Evolutionary conservation across 2,113 vertebrate genomes (phyloP), one percentile per base, ranked within the genome.

Genomic region (Numida meleagris): DNA sequence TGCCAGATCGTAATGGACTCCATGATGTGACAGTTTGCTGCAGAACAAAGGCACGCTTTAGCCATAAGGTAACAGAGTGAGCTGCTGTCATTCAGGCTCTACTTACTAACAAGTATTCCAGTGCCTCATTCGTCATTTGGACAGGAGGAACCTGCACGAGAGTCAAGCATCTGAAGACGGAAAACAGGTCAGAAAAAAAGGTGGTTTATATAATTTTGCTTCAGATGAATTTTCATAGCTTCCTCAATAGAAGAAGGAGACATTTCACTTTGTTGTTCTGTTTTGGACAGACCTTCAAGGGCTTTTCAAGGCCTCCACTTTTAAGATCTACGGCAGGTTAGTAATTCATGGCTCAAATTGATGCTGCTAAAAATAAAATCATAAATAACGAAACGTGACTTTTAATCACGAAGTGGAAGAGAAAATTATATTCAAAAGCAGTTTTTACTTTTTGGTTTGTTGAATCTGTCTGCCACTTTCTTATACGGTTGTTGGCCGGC

Each of bases 11-110:
- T 65, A 68, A 80, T 15, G 48, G 43, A 65, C 19, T 33, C 23
- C 14, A 19, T 75, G 53, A 66, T 16, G 45, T 5, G 40, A 9
- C 36, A 34, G 40, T n/a, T 74, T 81, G 63, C 55, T 67, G 50
- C 51, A 36, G 46, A 71, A n/a, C 73, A 87, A 34, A 82, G 42
- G 18, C 36, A 33, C 12, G 46, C 10, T 62, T 72, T 24, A 33
- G 38, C 53, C n/a, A 9, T 12, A 65, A 29, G 7, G 29, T 38
- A 61, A 45, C 14, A 1, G 0, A 1, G 4, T 38, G 25, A n/a
- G 65, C 9, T 78, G 55, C 89, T 29, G 23, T 62, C n/a, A 67
- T 48, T 53, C 62, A 76, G 14, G n/a, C 18, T 73, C 42, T 27
- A 36, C 11, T 40, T 70, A n/a, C 43, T 42, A 79, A 15, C 4